Evolutionary conservation across 1,140 invertebrate species (phyloP).

Genomic region (Papilio glaucus): DNA sequence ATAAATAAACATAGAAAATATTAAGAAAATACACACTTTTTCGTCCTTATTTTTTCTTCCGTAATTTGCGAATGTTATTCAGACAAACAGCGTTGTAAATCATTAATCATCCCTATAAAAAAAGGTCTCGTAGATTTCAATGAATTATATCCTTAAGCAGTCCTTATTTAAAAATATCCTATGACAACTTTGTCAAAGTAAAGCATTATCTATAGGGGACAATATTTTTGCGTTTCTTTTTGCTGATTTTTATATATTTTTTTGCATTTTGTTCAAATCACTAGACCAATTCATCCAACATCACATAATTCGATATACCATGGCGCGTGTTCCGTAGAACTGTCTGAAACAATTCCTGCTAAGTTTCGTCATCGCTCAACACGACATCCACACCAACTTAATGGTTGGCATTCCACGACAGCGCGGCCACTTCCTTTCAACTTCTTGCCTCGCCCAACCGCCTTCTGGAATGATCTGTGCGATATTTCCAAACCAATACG

Average conservation of each 20-base stretch:
- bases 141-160: conserved; percentile 10
- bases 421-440: too few species aligned
- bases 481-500: too few species aligned
- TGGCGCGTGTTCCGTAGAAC: too few species aligned
- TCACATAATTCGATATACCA: too few species aligned
- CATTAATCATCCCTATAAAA: conserved; percentile 23
- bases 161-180: conserved; percentile 14
- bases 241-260: background rate
- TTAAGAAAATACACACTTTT: conserved; percentile 15
- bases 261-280: too few species aligned
- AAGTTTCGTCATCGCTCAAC: too few species aligned
- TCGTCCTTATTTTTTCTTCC: background rate
- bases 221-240: background rate
- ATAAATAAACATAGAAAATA: background rate
- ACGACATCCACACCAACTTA: too few species aligned
- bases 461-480: too few species aligned
- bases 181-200: background rate
- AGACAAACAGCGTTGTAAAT: conserved; percentile 15
- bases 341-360: too few species aligned
- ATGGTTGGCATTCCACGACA: too few species aligned
- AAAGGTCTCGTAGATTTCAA: conserved; percentile 21
- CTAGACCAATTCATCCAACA: too few species aligned
- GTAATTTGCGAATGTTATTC: conserved; percentile 9
- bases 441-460: too few species aligned
- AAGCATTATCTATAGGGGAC: background rate